phyloP scores from a whole-genome alignment of 2,797 vertebrate genomes.

The Crocodylus rhombifer region DNA sequence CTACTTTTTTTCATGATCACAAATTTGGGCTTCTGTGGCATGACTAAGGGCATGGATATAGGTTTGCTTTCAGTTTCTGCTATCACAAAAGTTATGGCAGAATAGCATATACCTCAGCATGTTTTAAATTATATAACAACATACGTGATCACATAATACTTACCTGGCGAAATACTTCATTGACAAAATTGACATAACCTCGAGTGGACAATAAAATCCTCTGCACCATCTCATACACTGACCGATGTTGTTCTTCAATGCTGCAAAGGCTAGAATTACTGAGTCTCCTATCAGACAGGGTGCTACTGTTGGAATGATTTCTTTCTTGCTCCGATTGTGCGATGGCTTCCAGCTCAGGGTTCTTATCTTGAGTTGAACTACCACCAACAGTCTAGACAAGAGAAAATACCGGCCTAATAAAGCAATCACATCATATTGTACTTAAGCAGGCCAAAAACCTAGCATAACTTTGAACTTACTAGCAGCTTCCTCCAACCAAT shows the following conservation, averaged over 20 bases:
- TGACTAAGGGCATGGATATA: too few relatives aligned
- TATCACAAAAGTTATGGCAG: not conserved
- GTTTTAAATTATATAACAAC: not conserved
- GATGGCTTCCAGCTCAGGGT: slow-evolving; percentile 80
- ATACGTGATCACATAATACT: not conserved
- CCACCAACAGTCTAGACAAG: slow-evolving; percentile 83
- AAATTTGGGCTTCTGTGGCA: too few relatives aligned
- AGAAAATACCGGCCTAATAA: not conserved
- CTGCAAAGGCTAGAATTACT: slow-evolving; percentile 95
- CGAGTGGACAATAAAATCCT: slow-evolving; percentile 93
- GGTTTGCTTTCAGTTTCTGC: not conserved
- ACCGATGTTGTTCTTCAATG: slow-evolving; percentile 93
- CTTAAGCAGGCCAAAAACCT: not conserved
- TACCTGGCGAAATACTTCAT: slow-evolving; percentile 98
- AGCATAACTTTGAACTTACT: not conserved
- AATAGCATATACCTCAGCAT: not conserved
- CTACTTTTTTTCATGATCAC: too few relatives aligned
- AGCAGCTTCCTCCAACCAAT: not conserved
- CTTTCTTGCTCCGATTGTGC: slow-evolving; percentile 86
- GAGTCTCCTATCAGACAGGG: slow-evolving; percentile 89
- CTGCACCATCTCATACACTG: slow-evolving; percentile 95
- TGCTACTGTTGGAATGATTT: slow-evolving; percentile 93
- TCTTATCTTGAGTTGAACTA: slow-evolving; percentile 85
- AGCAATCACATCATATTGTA: fast-evolving
- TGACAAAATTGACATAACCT: slow-evolving; percentile 98